Evolutionary conservation across 2,797 vertebrate genomes (phyloP).

Genomic region (Mycteria americana): DNA sequence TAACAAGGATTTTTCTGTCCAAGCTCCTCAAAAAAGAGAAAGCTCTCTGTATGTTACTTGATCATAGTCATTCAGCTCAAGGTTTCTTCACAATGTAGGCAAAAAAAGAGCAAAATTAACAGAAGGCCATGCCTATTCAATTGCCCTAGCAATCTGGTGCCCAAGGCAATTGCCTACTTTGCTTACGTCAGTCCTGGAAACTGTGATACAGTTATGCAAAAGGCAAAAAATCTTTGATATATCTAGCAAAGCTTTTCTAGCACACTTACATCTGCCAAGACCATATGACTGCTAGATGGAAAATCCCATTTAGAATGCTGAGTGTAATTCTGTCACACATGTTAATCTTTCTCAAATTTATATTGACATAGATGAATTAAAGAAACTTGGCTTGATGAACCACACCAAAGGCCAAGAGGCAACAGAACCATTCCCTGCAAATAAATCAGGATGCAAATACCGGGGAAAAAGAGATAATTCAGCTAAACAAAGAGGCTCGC

Average conservation of each 20-base stretch:
- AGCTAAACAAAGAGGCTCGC: not conserved
- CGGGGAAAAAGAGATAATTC: not conserved
- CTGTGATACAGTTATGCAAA: not conserved
- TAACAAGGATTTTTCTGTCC: not conserved
- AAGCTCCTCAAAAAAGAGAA: not conserved
- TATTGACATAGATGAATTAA: not conserved
- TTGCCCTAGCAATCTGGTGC: not conserved
- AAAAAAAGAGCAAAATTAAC: not conserved
- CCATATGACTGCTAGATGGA: not conserved
- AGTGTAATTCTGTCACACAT: not conserved
- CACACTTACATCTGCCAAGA: not conserved
- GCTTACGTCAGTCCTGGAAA: not conserved
- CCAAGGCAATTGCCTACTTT: not conserved
- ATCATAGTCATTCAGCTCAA: not conserved
- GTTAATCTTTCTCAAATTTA: not conserved
- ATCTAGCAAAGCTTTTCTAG: not conserved
- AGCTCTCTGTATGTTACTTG: not conserved
- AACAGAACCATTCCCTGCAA: not conserved
- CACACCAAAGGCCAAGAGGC: not conserved
- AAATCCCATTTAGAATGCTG: not conserved
- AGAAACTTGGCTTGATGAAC: slow-evolving; percentile 19
- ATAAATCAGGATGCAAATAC: slow-evolving; percentile 5
- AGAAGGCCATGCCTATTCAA: not conserved
- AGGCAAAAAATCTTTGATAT: not conserved
- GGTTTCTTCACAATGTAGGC: not conserved